phyloP scores from a whole-genome alignment of 1,140 invertebrate species.

The Chlorops oryzae region DNA sequence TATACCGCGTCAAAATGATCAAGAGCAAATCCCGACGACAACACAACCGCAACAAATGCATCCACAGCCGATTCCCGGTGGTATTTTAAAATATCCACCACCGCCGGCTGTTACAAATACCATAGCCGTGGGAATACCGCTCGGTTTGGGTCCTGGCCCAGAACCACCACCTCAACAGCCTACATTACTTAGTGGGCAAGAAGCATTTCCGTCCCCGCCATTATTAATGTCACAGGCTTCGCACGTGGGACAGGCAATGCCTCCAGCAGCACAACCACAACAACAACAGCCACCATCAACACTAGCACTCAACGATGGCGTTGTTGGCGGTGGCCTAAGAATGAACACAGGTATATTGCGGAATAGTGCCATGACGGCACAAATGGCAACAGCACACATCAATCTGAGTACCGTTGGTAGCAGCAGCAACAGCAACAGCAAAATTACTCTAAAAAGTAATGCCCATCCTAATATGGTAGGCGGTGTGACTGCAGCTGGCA shows the following conservation, averaged over 20 bases:
- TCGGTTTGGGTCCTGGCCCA: conserved; percentile 13
- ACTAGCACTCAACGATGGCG: conserved; percentile 11
- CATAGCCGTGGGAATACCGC: background rate
- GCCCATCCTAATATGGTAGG: background rate
- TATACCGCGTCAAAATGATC: background rate
- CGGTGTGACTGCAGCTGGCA: background rate
- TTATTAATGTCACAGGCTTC: background rate
- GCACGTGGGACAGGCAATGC: conserved; percentile 1
- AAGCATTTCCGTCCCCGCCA: background rate
- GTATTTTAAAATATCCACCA: conserved; percentile 15
- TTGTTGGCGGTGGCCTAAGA: background rate
- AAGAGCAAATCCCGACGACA: conserved; percentile 14
- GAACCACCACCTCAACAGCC: background rate
- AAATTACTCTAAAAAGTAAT: too few species aligned
- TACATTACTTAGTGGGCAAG: too few species aligned
- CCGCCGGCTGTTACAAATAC: background rate
- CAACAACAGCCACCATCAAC: conserved; percentile 15
- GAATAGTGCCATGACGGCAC: background rate
- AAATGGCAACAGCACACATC: conserved; percentile 8
- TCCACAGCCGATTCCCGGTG: conserved; percentile 8
- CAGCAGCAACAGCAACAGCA: too few species aligned
- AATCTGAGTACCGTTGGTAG: background rate
- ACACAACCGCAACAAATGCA: conserved; percentile 17
- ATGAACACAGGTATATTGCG: conserved; percentile 23
- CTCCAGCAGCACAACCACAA: conserved; percentile 26